A percentile compares a stretch with the other conserved stretches of the same genome.
Evolutionary conservation across 2,888 invertebrate genomes (phyloP).

Genomic region (Drosophila fulvimacula): DNA sequence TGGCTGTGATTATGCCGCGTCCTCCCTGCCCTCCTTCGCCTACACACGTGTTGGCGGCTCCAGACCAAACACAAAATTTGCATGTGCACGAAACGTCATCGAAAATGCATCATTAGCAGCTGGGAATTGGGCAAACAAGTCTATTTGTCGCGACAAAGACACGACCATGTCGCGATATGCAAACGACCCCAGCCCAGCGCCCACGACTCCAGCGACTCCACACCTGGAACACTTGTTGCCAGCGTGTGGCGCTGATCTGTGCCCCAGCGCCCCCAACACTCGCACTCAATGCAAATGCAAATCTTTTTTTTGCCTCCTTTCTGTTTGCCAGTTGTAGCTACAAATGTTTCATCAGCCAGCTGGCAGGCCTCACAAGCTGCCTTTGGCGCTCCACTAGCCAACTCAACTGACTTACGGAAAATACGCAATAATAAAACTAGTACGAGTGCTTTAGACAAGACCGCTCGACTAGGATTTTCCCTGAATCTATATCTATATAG

Average conservation of each 20-base stretch:
- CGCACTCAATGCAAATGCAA: constrained; percentile 70
- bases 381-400: not conserved
- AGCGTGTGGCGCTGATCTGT: constrained; percentile 74
- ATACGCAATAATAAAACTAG: too few species aligned
- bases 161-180: constrained; percentile 71
- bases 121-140: constrained; percentile 80
- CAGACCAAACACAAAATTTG: constrained; percentile 58
- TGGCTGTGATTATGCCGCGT: constrained; percentile 68
- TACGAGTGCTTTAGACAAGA: too few species aligned
- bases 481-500: too few species aligned
- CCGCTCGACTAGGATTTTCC: too few species aligned
- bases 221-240: constrained; percentile 70
- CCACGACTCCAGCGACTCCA: constrained; percentile 43
- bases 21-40: not conserved
- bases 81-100: constrained; percentile 75
- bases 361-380: constrained; percentile 15
- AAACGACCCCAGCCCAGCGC: constrained; percentile 56
- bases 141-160: constrained; percentile 70
- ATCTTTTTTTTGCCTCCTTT: constrained; percentile 34
- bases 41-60: constrained; percentile 25
- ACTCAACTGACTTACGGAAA: not conserved
- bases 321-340: constrained; percentile 6
- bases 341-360: not conserved
- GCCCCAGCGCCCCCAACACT: constrained; percentile 23
- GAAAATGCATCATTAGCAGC: constrained; percentile 81